These are phyloP conservation scores for Cataglyphis hispanica DNA, from an alignment of 1,140 invertebrate species.

Conservation along the genomic window DNA sequence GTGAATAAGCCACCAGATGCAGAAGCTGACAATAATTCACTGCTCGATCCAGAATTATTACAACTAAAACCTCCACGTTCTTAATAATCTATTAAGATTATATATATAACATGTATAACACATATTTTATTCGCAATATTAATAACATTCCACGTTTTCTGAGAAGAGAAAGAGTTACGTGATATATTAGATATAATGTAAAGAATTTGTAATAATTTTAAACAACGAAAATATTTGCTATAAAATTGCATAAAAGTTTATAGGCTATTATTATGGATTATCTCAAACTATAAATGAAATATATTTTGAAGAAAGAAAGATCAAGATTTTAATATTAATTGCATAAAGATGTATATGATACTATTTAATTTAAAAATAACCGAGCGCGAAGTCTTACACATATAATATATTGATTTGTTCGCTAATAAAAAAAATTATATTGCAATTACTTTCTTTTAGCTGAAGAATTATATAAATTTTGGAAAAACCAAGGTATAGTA, in stretches of 20 bases:
- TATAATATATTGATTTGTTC: not conserved
- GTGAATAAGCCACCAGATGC: conserved; percentile 83
- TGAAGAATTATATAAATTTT: conserved; percentile 66
- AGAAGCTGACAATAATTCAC: conserved; percentile 83
- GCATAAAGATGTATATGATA: not conserved
- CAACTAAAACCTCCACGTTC: conserved; percentile 84
- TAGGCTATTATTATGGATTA: conserved; percentile 6
- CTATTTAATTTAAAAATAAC: conserved; percentile 15
- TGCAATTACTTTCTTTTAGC: conserved; percentile 21
- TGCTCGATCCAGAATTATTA: conserved; percentile 85
- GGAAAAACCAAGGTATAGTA: conserved; percentile 53
- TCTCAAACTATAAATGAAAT: not conserved
- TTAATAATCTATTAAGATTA: conserved; percentile 73
- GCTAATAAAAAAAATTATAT: conserved; percentile 16
- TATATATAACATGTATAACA: conserved; percentile 23
- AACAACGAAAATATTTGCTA: not conserved
- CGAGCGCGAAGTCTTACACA: conserved; percentile 20
- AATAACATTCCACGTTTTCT: conserved; percentile 15
- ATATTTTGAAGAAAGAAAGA: conserved; percentile 10
- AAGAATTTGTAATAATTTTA: conserved; percentile 19
- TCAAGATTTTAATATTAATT: conserved; percentile 11
- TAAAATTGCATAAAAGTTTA: not conserved
- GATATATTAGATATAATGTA: conserved; percentile 42
- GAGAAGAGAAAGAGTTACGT: not conserved
- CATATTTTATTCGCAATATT: conserved; percentile 15